A percentile compares a stretch with the other conserved stretches of the same genome.
Evolutionary conservation across 2,888 invertebrate species (phyloP).

Genomic region (Hermodice carunculata): DNA sequence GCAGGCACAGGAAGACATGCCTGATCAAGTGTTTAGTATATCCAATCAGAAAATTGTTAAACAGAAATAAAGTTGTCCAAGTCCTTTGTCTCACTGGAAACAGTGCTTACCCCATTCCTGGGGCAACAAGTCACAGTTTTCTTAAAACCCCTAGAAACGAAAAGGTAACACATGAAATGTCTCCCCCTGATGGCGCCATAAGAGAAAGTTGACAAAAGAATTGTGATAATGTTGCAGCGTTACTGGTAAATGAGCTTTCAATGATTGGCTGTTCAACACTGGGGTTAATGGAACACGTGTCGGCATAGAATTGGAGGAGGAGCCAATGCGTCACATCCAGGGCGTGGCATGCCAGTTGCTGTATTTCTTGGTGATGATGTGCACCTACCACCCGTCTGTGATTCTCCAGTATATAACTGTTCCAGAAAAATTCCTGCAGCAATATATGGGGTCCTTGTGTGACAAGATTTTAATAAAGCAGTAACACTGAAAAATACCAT

Average conservation of each 20-base stretch:
- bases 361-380: not conserved
- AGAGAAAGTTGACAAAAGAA: not conserved
- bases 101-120: not conserved
- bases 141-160: not conserved
- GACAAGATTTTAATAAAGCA: no score
- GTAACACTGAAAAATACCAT: no score
- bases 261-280: not conserved
- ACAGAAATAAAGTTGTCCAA: not conserved
- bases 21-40: not conserved
- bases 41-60: not conserved
- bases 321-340: not conserved
- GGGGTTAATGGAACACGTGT: not conserved
- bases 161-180: not conserved
- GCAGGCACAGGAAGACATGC: not conserved
- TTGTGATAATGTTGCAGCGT: not conserved
- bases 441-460: no score
- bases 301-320: not conserved
- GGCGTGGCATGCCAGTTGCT: not conserved
- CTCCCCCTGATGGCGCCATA: not conserved
- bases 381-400: not conserved
- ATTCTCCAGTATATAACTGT: not conserved
- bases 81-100: not conserved
- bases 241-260: not conserved
- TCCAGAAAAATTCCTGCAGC: not conserved
- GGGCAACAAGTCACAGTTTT: not conserved